These are phyloP conservation scores for Ormyrus rosae DNA, from an alignment of 2,888 invertebrate genomes.

Conservation along the genomic window DNA sequence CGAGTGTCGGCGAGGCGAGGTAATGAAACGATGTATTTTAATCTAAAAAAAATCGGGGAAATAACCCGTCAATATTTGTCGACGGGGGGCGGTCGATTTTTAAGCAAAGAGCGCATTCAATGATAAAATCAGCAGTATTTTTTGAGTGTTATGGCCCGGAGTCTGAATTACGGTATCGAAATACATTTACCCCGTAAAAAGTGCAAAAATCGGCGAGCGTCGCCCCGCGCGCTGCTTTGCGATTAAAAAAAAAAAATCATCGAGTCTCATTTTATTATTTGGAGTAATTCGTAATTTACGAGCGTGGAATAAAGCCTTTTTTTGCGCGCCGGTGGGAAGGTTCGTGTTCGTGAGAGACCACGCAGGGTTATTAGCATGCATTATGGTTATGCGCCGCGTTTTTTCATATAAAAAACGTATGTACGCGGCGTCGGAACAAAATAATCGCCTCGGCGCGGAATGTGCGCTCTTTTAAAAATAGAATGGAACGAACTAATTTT, in stretches of 20 bases:
- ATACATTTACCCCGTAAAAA: too few species aligned
- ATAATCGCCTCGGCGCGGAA: constrained; percentile 26
- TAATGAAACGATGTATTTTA: too few species aligned
- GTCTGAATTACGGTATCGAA: neutral
- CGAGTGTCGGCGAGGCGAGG: too few species aligned
- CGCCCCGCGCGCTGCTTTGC: neutral
- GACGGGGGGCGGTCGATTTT: neutral
- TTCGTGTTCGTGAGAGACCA: constrained; percentile 45
- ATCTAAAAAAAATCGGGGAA: too few species aligned
- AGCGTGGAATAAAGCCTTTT: constrained; percentile 45
- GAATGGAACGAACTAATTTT: constrained; percentile 52
- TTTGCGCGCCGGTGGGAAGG: constrained; percentile 43
- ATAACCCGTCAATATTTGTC: too few species aligned
- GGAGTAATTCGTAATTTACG: constrained; percentile 48
- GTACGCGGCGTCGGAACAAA: constrained; percentile 20
- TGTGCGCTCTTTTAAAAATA: constrained; percentile 33
- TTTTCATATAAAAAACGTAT: constrained; percentile 47
- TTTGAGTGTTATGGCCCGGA: neutral
- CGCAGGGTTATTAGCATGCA: constrained; percentile 54
- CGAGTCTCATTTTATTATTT: constrained; percentile 40
- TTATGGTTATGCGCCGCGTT: constrained; percentile 48
- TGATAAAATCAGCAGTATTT: neutral
- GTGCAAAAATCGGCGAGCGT: too few species aligned
- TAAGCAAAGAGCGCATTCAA: neutral
- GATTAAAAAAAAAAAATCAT: neutral